Conservation (phyloP, 2,888 invertebrate species). For the Neoitamus cyanurus region DNA sequence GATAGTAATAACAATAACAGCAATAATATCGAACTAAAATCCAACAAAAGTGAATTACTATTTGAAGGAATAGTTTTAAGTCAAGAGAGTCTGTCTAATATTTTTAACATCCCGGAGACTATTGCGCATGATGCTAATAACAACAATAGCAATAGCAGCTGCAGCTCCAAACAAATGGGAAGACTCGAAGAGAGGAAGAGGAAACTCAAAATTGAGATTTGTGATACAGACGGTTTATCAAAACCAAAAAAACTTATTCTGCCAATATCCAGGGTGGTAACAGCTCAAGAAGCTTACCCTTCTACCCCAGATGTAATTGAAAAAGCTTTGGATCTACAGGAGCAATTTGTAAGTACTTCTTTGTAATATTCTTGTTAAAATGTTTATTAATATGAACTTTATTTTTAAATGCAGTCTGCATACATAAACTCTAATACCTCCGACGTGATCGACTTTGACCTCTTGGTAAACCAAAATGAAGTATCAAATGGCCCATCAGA, state of each 20-base stretch:
- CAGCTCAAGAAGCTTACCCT: not conserved
- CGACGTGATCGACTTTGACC: not conserved
- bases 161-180: not conserved
- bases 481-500: slow-evolving; percentile 3
- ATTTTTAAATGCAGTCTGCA: not conserved
- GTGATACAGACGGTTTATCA: not conserved
- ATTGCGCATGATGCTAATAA: too few relatives aligned
- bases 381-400: not conserved
- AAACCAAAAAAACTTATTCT: not conserved
- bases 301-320: slow-evolving; percentile 39
- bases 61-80: not conserved
- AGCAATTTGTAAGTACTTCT: slow-evolving; percentile 6
- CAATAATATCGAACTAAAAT: not conserved
- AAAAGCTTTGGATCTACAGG: not conserved
- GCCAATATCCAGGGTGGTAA: not conserved
- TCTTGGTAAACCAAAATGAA: not conserved
- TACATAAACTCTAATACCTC: not conserved
- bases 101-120: not conserved
- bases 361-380: too few relatives aligned
- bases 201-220: not conserved
- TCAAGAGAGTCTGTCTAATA: not conserved
- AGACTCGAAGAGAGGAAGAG: not conserved
- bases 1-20: not conserved
- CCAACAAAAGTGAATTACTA: not conserved
- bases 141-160: not conserved